phyloP scores from a whole-genome alignment of 2,113 vertebrate species.

The Talpa occidentalis region DNA sequence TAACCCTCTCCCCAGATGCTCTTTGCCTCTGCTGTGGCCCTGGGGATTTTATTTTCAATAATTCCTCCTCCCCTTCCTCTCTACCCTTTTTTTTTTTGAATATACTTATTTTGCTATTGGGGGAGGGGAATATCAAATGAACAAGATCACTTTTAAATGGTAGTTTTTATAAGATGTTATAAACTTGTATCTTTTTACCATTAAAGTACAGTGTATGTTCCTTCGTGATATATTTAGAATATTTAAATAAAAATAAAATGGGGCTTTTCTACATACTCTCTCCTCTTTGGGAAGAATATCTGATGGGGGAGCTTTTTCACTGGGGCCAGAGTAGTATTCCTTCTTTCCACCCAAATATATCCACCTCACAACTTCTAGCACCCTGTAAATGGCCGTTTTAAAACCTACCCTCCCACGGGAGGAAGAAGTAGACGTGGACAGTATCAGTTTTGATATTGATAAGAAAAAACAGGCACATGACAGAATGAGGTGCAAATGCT shows the following conservation, averaged over 20 bases:
- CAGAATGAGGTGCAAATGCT: neutral
- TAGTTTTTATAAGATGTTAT: constrained; percentile 87
- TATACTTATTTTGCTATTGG: constrained; percentile 84
- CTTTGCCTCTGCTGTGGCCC: constrained; percentile 53
- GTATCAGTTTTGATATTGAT: neutral
- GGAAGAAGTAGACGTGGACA: neutral
- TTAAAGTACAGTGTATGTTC: constrained; percentile 85
- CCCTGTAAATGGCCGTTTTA: neutral
- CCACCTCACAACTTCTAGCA: neutral
- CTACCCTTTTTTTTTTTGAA: constrained; percentile 70
- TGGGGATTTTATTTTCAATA: constrained; percentile 65
- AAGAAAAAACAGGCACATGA: neutral
- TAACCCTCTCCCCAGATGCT: constrained; percentile 31
- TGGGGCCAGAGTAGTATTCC: neutral
- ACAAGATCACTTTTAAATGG: constrained; percentile 84
- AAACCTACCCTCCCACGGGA: neutral
- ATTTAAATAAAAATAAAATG: constrained; percentile 83
- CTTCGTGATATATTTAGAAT: constrained; percentile 83
- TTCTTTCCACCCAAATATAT: too few relatives aligned
- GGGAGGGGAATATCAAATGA: constrained; percentile 76
- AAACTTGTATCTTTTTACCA: constrained; percentile 87
- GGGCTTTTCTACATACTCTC: constrained; percentile 72
- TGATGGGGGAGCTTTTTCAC: neutral
- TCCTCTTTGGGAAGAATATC: constrained; percentile 45
- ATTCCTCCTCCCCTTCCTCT: neutral